Evolutionary conservation across 2,888 invertebrate genomes (phyloP).

Genomic region (Nomada hirtipes): DNA sequence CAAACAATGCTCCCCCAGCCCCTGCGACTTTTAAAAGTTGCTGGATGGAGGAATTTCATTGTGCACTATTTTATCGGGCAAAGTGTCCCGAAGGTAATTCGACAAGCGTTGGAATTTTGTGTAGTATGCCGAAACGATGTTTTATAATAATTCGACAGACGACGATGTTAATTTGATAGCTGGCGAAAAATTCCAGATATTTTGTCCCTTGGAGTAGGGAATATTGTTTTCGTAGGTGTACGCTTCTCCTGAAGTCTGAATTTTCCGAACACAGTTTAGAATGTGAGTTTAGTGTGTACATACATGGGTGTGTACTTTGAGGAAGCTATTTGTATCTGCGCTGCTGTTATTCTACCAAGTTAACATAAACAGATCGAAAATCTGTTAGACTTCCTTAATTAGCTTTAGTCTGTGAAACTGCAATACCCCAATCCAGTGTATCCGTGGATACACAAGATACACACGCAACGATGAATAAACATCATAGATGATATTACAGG

Average conservation of each 20-base stretch:
- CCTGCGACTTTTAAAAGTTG: slow-evolving; percentile 23
- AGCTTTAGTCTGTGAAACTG: neutral
- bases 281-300: neutral
- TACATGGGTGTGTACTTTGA: neutral
- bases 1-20: slow-evolving; percentile 53
- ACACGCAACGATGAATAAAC: neutral
- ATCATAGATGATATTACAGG: too few species aligned
- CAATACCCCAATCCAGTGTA: neutral
- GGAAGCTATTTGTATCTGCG: slow-evolving; percentile 7
- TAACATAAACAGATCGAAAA: slow-evolving; percentile 18
- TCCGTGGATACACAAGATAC: neutral
- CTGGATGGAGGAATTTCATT: neutral
- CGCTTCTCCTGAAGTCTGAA: neutral
- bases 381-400: slow-evolving; percentile 23
- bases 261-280: neutral
- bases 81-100: too few species aligned
- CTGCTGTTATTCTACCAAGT: neutral
- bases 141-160: too few species aligned
- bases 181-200: too few species aligned
- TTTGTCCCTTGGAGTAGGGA: too few species aligned
- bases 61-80: neutral
- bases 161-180: too few species aligned
- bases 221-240: too few species aligned
- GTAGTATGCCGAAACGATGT: too few species aligned
- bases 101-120: too few species aligned